A percentile compares a stretch with the other conserved stretches of the same genome.
phyloP scores from a whole-genome alignment of 2,797 vertebrate genomes.

The Tapera naevia region DNA sequence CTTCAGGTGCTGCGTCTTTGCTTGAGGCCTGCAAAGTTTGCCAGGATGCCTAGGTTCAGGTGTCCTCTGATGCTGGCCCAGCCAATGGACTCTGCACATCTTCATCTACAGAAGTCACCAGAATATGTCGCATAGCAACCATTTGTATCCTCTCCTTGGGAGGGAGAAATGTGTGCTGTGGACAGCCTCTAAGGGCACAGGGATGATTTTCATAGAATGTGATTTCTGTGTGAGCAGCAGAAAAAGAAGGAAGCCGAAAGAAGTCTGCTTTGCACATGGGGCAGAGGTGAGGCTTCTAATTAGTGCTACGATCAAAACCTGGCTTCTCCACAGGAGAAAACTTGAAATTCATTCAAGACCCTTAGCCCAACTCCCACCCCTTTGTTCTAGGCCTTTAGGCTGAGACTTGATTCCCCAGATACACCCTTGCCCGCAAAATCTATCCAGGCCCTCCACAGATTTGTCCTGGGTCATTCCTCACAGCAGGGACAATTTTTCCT shows the following conservation, averaged over 20 bases:
- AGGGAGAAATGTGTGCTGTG: not conserved
- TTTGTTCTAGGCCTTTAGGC: not conserved
- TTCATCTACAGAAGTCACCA: not conserved
- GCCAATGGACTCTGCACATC: not conserved
- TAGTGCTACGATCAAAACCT: not conserved
- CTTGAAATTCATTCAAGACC: not conserved
- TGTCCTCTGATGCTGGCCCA: not conserved
- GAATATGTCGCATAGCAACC: not conserved
- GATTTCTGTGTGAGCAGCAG: not conserved
- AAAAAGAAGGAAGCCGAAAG: not conserved
- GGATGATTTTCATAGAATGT: not conserved
- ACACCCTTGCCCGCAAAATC: not conserved
- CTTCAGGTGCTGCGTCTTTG: not conserved
- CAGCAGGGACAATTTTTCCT: not conserved
- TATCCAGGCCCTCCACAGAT: not conserved
- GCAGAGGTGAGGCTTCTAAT: not conserved
- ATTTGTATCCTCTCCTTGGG: not conserved
- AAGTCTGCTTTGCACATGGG: not conserved
- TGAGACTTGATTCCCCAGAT: not conserved
- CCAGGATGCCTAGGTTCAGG: not conserved
- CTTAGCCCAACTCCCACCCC: fast-evolving
- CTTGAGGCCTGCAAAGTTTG: not conserved
- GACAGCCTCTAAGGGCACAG: not conserved
- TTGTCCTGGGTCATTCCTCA: not conserved
- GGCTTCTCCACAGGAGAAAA: not conserved